Evolutionary conservation across 2,113 vertebrate species (phyloP).

Genomic region (Pitta sordida): DNA sequence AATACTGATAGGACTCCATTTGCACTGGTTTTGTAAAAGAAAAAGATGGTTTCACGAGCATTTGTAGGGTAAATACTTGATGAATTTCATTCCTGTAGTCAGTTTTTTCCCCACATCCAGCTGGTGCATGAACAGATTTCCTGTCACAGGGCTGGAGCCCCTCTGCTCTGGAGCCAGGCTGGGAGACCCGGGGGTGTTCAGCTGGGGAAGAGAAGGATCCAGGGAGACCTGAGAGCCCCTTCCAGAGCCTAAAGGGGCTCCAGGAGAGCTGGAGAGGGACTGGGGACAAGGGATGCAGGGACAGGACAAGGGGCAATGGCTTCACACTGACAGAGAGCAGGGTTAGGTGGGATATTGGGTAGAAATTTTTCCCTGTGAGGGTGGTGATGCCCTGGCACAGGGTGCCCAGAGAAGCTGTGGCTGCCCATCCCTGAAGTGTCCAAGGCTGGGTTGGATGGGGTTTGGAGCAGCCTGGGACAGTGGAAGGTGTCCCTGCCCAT

Average conservation of each 20-base stretch:
- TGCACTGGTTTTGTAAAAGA: background rate
- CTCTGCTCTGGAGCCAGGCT: background rate
- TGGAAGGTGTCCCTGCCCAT: background rate
- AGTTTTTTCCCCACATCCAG: background rate
- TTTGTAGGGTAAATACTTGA: background rate
- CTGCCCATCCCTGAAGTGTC: background rate
- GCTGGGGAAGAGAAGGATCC: background rate
- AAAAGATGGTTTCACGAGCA: background rate
- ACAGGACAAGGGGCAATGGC: background rate
- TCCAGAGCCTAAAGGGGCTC: accelerated
- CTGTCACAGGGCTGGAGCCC: background rate
- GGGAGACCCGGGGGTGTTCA: background rate
- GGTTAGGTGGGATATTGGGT: background rate
- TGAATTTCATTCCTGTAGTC: background rate
- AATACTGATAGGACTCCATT: background rate
- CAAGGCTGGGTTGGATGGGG: accelerated
- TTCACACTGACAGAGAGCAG: background rate
- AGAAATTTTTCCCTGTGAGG: background rate
- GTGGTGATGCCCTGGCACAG: accelerated
- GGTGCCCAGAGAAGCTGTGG: background rate
- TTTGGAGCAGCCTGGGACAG: accelerated
- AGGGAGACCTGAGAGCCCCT: accelerated
- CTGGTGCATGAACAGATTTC: background rate
- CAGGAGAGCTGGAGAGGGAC: background rate
- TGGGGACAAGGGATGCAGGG: accelerated